Percentiles rank a stretch among this genome's conserved stretches.
Conservation (phyloP, 2,888 invertebrate species). For the Ochropacha duplaris region DNA sequence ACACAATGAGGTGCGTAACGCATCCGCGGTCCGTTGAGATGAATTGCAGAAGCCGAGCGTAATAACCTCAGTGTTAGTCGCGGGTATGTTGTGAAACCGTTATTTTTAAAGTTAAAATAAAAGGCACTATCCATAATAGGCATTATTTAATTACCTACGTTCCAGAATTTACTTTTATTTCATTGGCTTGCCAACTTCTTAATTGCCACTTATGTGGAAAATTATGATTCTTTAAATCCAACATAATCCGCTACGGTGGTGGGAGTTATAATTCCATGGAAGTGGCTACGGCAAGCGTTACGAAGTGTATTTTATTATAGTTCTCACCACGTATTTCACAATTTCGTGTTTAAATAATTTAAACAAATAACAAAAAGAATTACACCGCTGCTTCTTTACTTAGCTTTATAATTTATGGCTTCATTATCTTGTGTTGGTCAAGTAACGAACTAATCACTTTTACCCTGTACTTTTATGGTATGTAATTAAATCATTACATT, state of each 20-base stretch:
- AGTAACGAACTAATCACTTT: no score
- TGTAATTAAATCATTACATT: no score
- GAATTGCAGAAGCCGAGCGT: conserved; percentile 56
- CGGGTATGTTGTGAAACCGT: neutral
- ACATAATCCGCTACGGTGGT: neutral
- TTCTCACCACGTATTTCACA: neutral
- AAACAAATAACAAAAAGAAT: no score
- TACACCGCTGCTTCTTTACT: no score
- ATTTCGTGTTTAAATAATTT: no score
- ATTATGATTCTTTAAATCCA: neutral
- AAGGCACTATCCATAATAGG: neutral
- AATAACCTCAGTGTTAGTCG: conserved; percentile 58
- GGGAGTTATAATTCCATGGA: neutral
- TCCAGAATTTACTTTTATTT: neutral
- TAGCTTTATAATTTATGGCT: no score
- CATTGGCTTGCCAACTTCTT: neutral
- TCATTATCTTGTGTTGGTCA: no score
- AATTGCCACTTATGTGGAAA: neutral
- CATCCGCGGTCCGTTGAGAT: conserved; percentile 35
- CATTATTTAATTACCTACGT: neutral
- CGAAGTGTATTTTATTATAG: neutral
- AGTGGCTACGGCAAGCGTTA: neutral
- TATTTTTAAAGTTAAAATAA: neutral
- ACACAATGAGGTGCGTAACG: conserved; percentile 40
- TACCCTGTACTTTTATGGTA: no score